phyloP scores from a whole-genome alignment of 30 jellyfish, hydroid and myxozoan genomes.

The Aurelia aurita region DNA sequence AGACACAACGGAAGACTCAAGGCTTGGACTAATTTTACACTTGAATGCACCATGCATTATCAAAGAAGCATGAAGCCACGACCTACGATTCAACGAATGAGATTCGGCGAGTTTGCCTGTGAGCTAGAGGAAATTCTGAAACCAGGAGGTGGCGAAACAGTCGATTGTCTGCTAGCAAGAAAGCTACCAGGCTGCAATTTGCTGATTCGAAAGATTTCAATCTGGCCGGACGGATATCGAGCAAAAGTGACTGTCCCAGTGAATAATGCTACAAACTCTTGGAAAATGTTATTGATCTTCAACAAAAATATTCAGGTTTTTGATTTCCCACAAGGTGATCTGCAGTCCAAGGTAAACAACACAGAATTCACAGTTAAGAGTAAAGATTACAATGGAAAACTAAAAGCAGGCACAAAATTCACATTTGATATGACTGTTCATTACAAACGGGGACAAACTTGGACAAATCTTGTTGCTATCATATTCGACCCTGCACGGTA shows the following conservation, averaged over 20 bases:
- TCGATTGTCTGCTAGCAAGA: slow-evolving; percentile 8
- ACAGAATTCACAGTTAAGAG: slow-evolving; percentile 43
- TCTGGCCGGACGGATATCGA: slow-evolving; percentile 45
- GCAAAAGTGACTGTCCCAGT: slow-evolving; percentile 47
- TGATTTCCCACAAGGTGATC: slow-evolving; percentile 49
- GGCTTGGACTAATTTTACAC: not conserved
- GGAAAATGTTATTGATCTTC: slow-evolving; percentile 55
- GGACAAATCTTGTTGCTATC: slow-evolving; percentile 39
- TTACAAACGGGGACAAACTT: slow-evolving; percentile 22
- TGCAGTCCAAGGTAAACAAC: slow-evolving; percentile 34
- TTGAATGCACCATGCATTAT: slow-evolving; percentile 40
- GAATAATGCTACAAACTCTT: slow-evolving; percentile 11
- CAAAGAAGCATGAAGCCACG: slow-evolving; percentile 27
- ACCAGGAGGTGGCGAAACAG: not conserved
- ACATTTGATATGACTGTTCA: slow-evolving; percentile 34
- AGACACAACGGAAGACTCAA: slow-evolving; percentile 36
- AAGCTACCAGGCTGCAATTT: slow-evolving; percentile 10
- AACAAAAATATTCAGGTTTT: slow-evolving; percentile 24
- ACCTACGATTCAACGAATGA: slow-evolving; percentile 36
- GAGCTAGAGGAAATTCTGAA: slow-evolving; percentile 2
- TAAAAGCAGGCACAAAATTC: slow-evolving; percentile 15
- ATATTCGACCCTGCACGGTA: slow-evolving; percentile 63
- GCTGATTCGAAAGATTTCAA: slow-evolving; percentile 1
- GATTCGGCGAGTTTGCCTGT: slow-evolving; percentile 41
- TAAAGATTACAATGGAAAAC: slow-evolving; percentile 56